Evolutionary conservation across 2,888 invertebrate genomes (phyloP).

Genomic region (Cacoxenus indagator): DNA sequence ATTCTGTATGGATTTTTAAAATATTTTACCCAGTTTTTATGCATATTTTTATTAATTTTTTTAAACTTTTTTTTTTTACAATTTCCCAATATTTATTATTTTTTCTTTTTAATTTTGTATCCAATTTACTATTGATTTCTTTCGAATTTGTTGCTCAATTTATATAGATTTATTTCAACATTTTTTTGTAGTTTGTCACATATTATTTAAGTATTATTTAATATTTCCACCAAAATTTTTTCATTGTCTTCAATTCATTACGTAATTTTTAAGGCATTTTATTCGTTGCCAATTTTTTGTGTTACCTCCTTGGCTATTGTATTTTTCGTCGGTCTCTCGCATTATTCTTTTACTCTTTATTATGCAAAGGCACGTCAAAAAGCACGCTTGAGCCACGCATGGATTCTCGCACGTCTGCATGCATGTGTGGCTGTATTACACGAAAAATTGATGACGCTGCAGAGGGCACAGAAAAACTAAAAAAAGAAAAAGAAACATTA

Average conservation of each 20-base stretch:
- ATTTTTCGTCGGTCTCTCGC: neutral
- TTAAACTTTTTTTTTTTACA: no score
- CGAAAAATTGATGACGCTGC: slow-evolving; percentile 12
- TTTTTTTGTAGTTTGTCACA: no score
- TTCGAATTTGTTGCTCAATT: no score
- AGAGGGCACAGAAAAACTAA: neutral
- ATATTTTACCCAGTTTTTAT: no score
- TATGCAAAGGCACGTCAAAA: neutral
- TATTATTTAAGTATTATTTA: no score
- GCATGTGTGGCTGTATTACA: neutral
- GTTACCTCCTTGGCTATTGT: neutral
- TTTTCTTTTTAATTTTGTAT: no score
- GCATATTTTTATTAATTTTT: no score
- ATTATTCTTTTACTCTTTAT: neutral
- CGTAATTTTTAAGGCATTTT: neutral
- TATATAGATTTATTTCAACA: no score
- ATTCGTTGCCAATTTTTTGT: neutral
- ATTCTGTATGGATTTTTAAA: no score
- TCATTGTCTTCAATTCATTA: slow-evolving; percentile 7
- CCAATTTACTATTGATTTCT: no score
- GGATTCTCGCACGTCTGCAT: neutral
- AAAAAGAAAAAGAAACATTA: neutral
- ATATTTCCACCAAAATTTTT: no score
- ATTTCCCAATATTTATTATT: no score
- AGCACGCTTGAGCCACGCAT: neutral